Conservation (phyloP, 92 coral and sea anemone species). For the Isaurus tuberculatus region DNA sequence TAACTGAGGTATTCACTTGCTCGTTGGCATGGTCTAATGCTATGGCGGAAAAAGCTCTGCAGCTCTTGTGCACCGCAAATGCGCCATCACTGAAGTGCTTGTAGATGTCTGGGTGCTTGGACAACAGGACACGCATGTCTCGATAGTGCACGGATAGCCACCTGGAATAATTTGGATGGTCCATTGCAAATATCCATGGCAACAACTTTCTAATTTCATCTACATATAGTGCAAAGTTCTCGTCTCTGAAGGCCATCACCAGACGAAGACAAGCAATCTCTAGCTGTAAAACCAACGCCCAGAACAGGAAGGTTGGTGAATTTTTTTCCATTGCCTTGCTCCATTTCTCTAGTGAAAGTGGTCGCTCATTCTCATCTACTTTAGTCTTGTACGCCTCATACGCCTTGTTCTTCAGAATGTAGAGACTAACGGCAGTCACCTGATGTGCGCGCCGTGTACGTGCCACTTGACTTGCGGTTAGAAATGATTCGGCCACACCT, state of each 20-base stretch:
- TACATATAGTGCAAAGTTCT: conserved; percentile 64
- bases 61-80: conserved; percentile 62
- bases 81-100: conserved; percentile 67
- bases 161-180: conserved; percentile 65
- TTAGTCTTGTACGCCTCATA: conserved; percentile 34
- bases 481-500: conserved; percentile 53
- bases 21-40: conserved; percentile 76
- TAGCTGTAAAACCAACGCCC: conserved; percentile 50
- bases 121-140: conserved; percentile 47
- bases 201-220: conserved; percentile 57
- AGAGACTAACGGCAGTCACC: conserved; percentile 50
- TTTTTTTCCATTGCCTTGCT: conserved; percentile 39
- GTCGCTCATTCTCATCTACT: conserved; percentile 32
- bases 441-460: conserved; percentile 66
- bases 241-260: conserved; percentile 73
- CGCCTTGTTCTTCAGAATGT: conserved; percentile 37
- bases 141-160: conserved; percentile 71
- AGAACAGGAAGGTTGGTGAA: conserved; percentile 54
- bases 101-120: conserved; percentile 52
- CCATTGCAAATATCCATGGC: conserved; percentile 77
- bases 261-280: conserved; percentile 51
- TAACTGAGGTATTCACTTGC: conserved; percentile 71
- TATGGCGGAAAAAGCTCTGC: conserved; percentile 54
- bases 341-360: conserved; percentile 9
- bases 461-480: conserved; percentile 54